These are phyloP conservation scores for Platyscapa corneri DNA, from an alignment of 1,140 invertebrate genomes.

Conservation along the genomic window DNA sequence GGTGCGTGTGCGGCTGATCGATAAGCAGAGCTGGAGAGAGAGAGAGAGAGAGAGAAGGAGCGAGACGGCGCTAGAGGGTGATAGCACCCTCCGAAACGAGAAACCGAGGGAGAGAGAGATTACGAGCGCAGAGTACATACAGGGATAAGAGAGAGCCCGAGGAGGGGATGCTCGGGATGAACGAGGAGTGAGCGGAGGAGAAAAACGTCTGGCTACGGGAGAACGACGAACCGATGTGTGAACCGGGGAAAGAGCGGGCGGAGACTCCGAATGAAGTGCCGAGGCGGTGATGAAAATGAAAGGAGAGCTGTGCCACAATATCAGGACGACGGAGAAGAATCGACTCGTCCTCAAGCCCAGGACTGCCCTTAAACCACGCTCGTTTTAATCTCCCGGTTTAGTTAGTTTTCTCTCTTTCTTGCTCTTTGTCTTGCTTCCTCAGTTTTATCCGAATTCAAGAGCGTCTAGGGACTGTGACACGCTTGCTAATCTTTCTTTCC, in stretches of 20 bases:
- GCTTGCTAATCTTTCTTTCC: not conserved
- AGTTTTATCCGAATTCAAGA: not conserved
- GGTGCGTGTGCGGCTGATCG: slow-evolving; percentile 36
- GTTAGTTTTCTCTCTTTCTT: not conserved
- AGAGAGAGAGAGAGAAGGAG: slow-evolving; percentile 19
- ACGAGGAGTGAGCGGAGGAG: not conserved
- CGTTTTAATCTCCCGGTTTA: not conserved
- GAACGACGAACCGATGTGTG: not conserved
- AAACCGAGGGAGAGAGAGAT: not conserved
- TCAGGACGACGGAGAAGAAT: slow-evolving; percentile 5
- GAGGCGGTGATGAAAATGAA: not conserved
- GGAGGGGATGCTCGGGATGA: not conserved
- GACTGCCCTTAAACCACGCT: not conserved
- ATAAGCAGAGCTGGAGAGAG: slow-evolving; percentile 30
- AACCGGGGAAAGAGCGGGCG: not conserved
- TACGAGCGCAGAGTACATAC: too few relatives aligned
- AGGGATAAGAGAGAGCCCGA: not conserved
- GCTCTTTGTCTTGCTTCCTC: not conserved
- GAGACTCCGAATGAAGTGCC: not conserved
- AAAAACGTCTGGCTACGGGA: slow-evolving; percentile 7
- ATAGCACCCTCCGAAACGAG: not conserved
- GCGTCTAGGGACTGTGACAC: not conserved
- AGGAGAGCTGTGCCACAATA: slow-evolving; percentile 8
- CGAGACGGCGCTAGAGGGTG: not conserved
- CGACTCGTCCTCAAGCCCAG: slow-evolving; percentile 29